Evolutionary conservation across 2,113 vertebrate species (phyloP), one percentile per base, ranked within the genome.

Genomic region (Eonycteris spelaea): DNA sequence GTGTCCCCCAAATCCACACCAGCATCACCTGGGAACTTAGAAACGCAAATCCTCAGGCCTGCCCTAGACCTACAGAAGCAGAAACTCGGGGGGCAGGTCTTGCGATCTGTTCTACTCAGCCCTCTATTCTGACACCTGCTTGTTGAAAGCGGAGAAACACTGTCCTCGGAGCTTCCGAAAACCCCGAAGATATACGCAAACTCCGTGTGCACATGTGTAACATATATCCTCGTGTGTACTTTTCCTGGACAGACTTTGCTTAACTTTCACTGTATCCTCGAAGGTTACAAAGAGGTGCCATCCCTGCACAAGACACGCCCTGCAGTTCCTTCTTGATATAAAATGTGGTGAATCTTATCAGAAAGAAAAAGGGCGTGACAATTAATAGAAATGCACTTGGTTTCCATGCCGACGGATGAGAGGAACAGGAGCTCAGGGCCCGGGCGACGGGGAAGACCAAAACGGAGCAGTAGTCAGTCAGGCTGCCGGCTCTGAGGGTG

Each of bases 261-360:
- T n/a, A 57, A 35, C 7, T 86, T 82, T 71, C n/a, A 40, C 33
- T 22, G 13, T 35, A 6, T 63, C 51, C 55, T 22, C 59, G 40
- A 73, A 93, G 45, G 15, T 68, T 82, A 59, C 38, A 16, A 74
- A 24, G 53, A 59, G 45, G 9, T 2, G 13, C 4, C 51, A 26
- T 6, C 26, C 15, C 33, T 11, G 19, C 15, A 15, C 10, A 30
- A 35, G 15, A 5, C 18, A 24, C 28, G 3, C 45, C 53, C 57
- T 57, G 10, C 12, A 63, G 13, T 11, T 94, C 63, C 59, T 79
- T 75, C 75, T 68, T 43, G 14, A 59, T 79, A 57, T 30, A n/a
- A 96, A 94, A 67, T 16, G n/a, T 26, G 59, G 33, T 35, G 57
- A 65, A 11, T 63, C 43, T 80, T 59, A 84, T 57, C 45, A 79